Percentiles rank a stretch among this genome's conserved stretches.
phyloP scores from a whole-genome alignment of 2,888 invertebrate species.

The Leucoptera coffeella region DNA sequence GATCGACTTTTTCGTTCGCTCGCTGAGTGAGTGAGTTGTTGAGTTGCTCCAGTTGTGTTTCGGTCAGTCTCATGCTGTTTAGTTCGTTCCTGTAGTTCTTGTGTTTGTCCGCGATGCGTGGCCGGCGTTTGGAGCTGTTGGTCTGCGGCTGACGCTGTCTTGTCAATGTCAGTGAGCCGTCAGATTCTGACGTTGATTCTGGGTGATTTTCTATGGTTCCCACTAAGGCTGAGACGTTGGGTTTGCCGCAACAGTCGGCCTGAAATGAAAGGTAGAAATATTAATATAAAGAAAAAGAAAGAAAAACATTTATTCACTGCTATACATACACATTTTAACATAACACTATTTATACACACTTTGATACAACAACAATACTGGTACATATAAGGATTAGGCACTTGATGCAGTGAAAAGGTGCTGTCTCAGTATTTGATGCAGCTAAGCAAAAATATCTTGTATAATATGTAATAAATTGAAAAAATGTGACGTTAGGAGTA shows the following conservation, averaged over 20 bases:
- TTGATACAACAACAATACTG: too few relatives aligned
- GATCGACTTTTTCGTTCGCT: conserved; percentile 12
- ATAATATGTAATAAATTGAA: too few relatives aligned
- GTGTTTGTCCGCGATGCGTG: conserved; percentile 21
- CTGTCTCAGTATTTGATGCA: too few relatives aligned
- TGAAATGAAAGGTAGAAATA: conserved; percentile 11
- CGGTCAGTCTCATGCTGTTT: conserved; percentile 15
- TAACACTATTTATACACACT: too few relatives aligned
- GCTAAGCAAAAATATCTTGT: too few relatives aligned
- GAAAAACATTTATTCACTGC: too few relatives aligned
- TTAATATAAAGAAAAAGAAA: too few relatives aligned
- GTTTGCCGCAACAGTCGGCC: conserved; percentile 44
- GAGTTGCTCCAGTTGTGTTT: conserved; percentile 17
- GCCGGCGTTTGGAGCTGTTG: conserved; percentile 31
- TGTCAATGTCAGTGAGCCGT: conserved; percentile 38
- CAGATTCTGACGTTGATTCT: conserved; percentile 42
- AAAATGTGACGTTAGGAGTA: too few relatives aligned
- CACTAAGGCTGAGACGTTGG: conserved; percentile 35
- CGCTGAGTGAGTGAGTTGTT: conserved; percentile 15
- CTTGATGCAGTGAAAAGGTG: too few relatives aligned
- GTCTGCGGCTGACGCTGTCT: conserved; percentile 34
- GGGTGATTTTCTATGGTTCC: conserved; percentile 46
- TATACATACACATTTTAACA: too few relatives aligned
- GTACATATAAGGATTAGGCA: too few relatives aligned
- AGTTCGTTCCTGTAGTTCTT: conserved; percentile 16